Percentiles rank a stretch among this genome's conserved stretches.
Evolutionary conservation across 2,888 invertebrate genomes (phyloP).

Genomic region (Isoperla grammatica): DNA sequence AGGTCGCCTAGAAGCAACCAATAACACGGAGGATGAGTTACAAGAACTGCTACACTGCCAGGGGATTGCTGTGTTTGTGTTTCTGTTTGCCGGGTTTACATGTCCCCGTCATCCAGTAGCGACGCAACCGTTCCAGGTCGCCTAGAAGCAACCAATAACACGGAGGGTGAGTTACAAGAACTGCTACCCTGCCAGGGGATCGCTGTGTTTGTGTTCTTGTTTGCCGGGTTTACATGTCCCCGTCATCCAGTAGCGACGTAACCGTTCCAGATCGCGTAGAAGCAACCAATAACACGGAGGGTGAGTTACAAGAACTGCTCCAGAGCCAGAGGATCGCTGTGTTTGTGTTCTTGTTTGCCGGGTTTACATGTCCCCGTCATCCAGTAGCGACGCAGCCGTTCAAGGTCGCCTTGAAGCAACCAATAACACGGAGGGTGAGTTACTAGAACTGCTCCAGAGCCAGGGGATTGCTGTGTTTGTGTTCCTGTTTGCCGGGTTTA

Average conservation of each 20-base stretch:
- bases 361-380: conserved; percentile 95
- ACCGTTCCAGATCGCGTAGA: conserved; percentile 83
- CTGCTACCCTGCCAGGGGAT: conserved; percentile 86
- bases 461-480: too few species aligned
- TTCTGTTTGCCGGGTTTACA: too few species aligned
- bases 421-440: too few species aligned
- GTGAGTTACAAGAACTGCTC: conserved; percentile 98
- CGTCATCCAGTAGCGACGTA: conserved; percentile 95
- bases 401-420: conserved; percentile 74
- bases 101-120: too few species aligned
- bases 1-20: conserved; percentile 72
- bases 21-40: too few species aligned
- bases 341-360: conserved; percentile 84
- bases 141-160: too few species aligned
- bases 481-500: too few species aligned
- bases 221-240: conserved; percentile 91
- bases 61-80: too few species aligned
- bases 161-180: too few species aligned
- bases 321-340: conserved; percentile 81
- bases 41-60: too few species aligned
- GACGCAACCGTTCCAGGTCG: too few species aligned
- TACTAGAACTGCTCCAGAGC: too few species aligned
- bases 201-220: conserved; percentile 85
- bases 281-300: conserved; percentile 49
- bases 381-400: conserved; percentile 92